These are phyloP conservation scores for Periophthalmodon schlosseri DNA, from an alignment of 2,113 vertebrate species.

Conservation along the genomic window DNA sequence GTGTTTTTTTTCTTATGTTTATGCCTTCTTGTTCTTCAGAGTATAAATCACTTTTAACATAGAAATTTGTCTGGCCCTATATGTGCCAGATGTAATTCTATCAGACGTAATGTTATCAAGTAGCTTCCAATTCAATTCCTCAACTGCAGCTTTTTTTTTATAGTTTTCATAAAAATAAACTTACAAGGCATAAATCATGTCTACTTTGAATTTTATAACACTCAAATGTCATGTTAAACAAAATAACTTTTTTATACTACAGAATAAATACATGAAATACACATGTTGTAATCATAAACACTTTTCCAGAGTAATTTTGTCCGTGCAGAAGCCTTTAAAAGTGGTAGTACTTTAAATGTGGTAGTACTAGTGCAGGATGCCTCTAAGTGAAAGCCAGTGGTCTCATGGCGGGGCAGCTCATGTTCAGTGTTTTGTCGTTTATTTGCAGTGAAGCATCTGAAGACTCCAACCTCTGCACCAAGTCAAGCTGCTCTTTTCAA, in stretches of 20 bases:
- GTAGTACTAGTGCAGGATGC: background rate
- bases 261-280: background rate
- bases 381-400: constrained; percentile 27
- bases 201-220: background rate
- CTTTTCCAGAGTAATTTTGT: background rate
- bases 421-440: constrained; percentile 28
- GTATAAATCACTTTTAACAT: background rate
- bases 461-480: constrained; percentile 24
- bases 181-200: background rate
- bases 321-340: background rate
- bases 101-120: background rate
- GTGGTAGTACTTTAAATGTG: background rate
- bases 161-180: background rate
- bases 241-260: no score
- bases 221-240: background rate
- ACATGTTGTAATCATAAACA: background rate
- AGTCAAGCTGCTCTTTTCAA: constrained; percentile 38
- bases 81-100: background rate
- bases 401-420: constrained; percentile 42
- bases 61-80: background rate
- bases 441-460: constrained; percentile 23
- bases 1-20: background rate
- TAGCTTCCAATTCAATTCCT: no score
- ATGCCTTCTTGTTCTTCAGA: background rate
- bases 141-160: background rate